Evolutionary conservation across 1,140 invertebrate genomes (phyloP).

Genomic region (Drosophila insularis): DNA sequence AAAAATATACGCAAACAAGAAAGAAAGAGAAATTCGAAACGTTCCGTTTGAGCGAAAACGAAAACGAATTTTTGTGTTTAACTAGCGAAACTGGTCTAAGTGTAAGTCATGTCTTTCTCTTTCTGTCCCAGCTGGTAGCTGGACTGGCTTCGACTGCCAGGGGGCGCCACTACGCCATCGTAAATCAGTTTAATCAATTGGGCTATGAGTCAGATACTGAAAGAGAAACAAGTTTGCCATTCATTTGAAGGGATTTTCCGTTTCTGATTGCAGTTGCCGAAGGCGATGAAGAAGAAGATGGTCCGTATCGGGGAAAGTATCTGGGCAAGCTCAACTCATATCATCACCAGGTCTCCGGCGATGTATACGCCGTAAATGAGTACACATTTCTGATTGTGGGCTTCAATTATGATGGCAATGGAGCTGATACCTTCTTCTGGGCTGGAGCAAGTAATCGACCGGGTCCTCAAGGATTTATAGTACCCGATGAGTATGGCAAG

Average conservation of each 20-base stretch:
- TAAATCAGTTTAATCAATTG: constrained; percentile 38
- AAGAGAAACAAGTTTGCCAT: constrained; percentile 37
- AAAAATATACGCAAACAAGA: too few species aligned
- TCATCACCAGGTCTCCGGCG: constrained; percentile 93
- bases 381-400: constrained; percentile 91
- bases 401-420: constrained; percentile 96
- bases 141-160: constrained; percentile 1
- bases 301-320: constrained; percentile 90
- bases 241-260: constrained; percentile 1
- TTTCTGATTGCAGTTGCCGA: constrained; percentile 39
- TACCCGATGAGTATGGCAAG: constrained; percentile 94
- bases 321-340: constrained; percentile 95
- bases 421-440: constrained; percentile 96
- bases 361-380: constrained; percentile 95
- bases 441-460: constrained; percentile 93
- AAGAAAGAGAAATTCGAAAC: constrained; percentile 41
- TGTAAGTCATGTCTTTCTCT: constrained; percentile 17
- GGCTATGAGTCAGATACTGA: constrained; percentile 46
- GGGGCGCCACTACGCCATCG: constrained; percentile 35
- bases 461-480: constrained; percentile 94
- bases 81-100: constrained; percentile 75
- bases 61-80: constrained; percentile 77
- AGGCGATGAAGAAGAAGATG: constrained; percentile 86
- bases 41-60: constrained; percentile 51
- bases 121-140: not conserved